A percentile compares a stretch with the other conserved stretches of the same genome.
Conservation (phyloP, 2,888 invertebrate species). For the Sepioteuthis lessoniana region DNA sequence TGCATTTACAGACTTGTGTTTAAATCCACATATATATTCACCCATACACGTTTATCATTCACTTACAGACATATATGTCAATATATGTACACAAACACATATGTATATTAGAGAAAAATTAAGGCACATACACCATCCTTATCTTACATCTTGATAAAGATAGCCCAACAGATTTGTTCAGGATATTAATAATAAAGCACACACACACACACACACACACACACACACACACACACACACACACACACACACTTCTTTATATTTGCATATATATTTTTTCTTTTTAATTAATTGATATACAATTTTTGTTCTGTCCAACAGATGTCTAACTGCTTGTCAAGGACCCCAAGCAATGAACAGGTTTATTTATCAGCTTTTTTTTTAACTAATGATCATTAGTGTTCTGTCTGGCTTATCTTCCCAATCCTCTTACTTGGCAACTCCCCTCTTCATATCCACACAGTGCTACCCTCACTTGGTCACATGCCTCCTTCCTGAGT, state of each 20-base stretch:
- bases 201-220: too few relatives aligned
- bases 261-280: not conserved
- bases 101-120: not conserved
- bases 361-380: not conserved
- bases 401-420: not conserved
- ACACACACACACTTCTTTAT: too few relatives aligned
- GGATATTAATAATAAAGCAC: not conserved
- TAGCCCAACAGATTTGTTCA: not conserved
- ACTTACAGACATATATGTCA: too few relatives aligned
- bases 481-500: not conserved
- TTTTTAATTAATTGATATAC: conserved; percentile 21
- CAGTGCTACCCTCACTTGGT: not conserved
- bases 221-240: not conserved
- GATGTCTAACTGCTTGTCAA: conserved; percentile 33
- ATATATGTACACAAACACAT: not conserved
- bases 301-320: conserved; percentile 33
- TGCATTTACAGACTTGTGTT: too few relatives aligned
- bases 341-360: not conserved
- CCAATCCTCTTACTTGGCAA: not conserved
- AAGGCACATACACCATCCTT: not conserved
- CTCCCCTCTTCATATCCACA: not conserved
- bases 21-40: too few relatives aligned
- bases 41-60: too few relatives aligned
- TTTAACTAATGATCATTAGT: not conserved
- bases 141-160: not conserved